A percentile compares a stretch with the other conserved stretches of the same genome.
Conservation (phyloP, 2,888 invertebrate genomes). For the Habrosyne pyritoides region DNA sequence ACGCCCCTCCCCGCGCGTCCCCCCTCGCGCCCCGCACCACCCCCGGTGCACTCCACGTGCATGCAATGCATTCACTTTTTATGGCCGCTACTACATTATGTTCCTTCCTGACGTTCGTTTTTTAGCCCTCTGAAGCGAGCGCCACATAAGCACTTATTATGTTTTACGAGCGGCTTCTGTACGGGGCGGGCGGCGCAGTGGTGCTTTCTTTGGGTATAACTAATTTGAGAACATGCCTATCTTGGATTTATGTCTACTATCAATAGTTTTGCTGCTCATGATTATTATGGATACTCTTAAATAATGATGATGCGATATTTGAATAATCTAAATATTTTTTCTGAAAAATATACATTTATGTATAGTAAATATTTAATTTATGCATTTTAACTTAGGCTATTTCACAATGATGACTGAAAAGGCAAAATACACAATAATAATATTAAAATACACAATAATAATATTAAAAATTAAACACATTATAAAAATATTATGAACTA, state of each 20-base stretch:
- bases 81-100: constrained; percentile 79
- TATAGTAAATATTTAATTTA: too few relatives aligned
- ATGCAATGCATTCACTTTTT: constrained; percentile 81
- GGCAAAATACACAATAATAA: too few relatives aligned
- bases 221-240: constrained; percentile 60
- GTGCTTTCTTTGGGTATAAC: constrained; percentile 64
- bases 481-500: too few relatives aligned
- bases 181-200: constrained; percentile 49
- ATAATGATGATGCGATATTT: background rate
- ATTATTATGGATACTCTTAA: constrained; percentile 11
- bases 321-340: too few relatives aligned
- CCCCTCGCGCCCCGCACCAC: constrained; percentile 23
- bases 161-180: constrained; percentile 73
- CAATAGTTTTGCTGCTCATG: constrained; percentile 27
- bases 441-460: too few relatives aligned
- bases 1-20: constrained; percentile 56
- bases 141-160: constrained; percentile 81
- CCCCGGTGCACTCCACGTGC: constrained; percentile 72
- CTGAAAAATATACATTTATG: too few relatives aligned
- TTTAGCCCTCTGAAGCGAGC: constrained; percentile 70
- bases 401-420: too few relatives aligned
- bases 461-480: too few relatives aligned
- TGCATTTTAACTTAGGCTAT: too few relatives aligned
- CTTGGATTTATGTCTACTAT: constrained; percentile 32
- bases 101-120: constrained; percentile 73